A percentile compares a stretch with the other conserved stretches of the same genome.
Conservation (phyloP, 2,797 vertebrate species). For the Agapornis canus region DNA sequence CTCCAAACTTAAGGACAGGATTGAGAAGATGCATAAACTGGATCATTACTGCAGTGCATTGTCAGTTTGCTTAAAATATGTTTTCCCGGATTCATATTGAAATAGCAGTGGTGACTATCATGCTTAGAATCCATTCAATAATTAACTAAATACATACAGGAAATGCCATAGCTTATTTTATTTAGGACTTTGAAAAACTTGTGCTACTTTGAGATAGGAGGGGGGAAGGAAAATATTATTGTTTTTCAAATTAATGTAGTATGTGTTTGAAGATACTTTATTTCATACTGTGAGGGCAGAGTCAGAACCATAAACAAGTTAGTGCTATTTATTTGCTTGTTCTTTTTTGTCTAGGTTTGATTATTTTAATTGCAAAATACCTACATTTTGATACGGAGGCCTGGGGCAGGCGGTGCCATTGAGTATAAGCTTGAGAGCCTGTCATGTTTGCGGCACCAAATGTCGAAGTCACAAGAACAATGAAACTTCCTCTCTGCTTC, state of each 20-base stretch:
- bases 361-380: slow-evolving; percentile 28
- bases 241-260: slow-evolving; percentile 33
- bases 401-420: neutral
- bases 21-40: neutral
- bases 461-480: slow-evolving; percentile 18
- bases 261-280: slow-evolving; percentile 34
- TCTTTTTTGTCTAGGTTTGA: neutral
- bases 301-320: slow-evolving; percentile 1
- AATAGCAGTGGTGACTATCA: neutral
- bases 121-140: slow-evolving; percentile 29
- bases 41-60: neutral
- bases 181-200: slow-evolving; percentile 32
- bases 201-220: slow-evolving; percentile 48
- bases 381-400: neutral
- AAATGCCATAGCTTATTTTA: slow-evolving; percentile 59
- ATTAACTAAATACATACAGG: slow-evolving; percentile 47
- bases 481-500: slow-evolving; percentile 53
- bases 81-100: neutral
- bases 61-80: neutral
- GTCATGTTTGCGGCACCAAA: neutral
- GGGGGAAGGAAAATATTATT: slow-evolving; percentile 47
- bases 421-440: neutral
- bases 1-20: neutral
- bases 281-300: slow-evolving; percentile 26
- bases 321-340: slow-evolving; percentile 40